A percentile compares a stretch with the other conserved stretches of the same genome.
phyloP scores from a whole-genome alignment of 2,113 vertebrate species.

The Etheostoma spectabile region DNA sequence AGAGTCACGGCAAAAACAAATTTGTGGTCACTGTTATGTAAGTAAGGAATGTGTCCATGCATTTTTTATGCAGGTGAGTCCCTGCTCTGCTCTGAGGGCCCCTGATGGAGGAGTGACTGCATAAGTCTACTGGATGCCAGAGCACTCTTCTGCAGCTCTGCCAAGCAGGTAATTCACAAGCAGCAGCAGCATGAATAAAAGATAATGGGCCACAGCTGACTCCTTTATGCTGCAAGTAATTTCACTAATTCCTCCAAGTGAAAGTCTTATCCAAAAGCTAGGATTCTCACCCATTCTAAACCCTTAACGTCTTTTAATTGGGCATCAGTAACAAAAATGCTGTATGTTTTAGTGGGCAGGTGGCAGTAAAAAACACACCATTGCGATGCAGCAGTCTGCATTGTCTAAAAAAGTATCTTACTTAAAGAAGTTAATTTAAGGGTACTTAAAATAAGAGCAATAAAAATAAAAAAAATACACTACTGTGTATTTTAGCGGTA shows the following conservation, averaged over 20 bases:
- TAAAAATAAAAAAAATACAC: slow-evolving; percentile 55
- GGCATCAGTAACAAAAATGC: slow-evolving; percentile 41
- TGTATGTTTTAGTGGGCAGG: slow-evolving; percentile 56
- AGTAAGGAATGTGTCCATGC: slow-evolving; percentile 75
- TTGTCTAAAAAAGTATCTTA: slow-evolving; percentile 55
- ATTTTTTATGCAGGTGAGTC: slow-evolving; percentile 84
- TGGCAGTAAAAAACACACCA: slow-evolving; percentile 48
- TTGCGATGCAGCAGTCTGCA: slow-evolving; percentile 41
- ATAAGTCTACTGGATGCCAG: slow-evolving; percentile 74
- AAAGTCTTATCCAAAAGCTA: slow-evolving; percentile 64
- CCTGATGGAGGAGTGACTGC: slow-evolving; percentile 78
- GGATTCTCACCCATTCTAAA: slow-evolving; percentile 52
- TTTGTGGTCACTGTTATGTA: slow-evolving; percentile 77
- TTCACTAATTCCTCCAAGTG: slow-evolving; percentile 72
- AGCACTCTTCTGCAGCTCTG: slow-evolving; percentile 79
- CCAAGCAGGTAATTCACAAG: slow-evolving; percentile 85
- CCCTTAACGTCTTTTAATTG: slow-evolving; percentile 48
- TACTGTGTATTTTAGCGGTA: slow-evolving; percentile 31
- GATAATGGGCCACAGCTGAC: slow-evolving; percentile 81
- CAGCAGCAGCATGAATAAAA: slow-evolving; percentile 84
- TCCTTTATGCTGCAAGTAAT: slow-evolving; percentile 78
- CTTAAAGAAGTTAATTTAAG: slow-evolving; percentile 42
- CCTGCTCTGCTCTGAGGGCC: slow-evolving; percentile 71
- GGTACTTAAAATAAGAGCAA: slow-evolving; percentile 53
- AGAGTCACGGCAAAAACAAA: slow-evolving; percentile 60